Conservation (phyloP, 2,888 invertebrate species). For the Drosophila lacicola region DNA sequence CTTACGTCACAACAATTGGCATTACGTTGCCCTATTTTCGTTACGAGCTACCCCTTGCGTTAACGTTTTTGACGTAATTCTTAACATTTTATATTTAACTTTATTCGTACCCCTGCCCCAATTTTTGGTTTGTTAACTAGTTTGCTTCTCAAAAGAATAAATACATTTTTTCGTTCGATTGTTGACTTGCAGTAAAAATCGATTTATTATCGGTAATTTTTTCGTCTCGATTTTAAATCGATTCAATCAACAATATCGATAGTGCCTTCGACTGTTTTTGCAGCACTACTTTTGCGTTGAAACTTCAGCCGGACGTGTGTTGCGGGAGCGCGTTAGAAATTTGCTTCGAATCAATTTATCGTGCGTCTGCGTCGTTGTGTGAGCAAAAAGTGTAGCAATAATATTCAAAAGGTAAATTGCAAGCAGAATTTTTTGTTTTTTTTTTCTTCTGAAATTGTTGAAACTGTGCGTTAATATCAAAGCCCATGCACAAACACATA, state of each 20-base stretch:
- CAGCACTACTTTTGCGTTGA: conserved; percentile 60
- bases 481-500: conserved; percentile 32
- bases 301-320: conserved; percentile 58
- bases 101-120: neutral
- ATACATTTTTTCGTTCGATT: neutral
- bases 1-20: conserved; percentile 4
- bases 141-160: neutral
- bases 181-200: neutral
- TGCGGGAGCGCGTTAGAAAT: conserved; percentile 56
- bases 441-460: conserved; percentile 60
- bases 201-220: conserved; percentile 11
- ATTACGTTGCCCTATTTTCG: conserved; percentile 1
- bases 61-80: neutral
- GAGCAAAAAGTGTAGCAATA: conserved; percentile 53
- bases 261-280: conserved; percentile 25
- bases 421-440: conserved; percentile 51
- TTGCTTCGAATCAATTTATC: conserved; percentile 52
- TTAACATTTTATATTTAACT: neutral
- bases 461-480: conserved; percentile 58
- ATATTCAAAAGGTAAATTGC: conserved; percentile 71
- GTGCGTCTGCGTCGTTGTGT: conserved; percentile 61
- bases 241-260: conserved; percentile 27
- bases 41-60: neutral
- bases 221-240: conserved; percentile 6
- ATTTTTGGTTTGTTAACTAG: too few species aligned